phyloP scores from a whole-genome alignment of 2,797 vertebrate genomes.

The Scyliorhinus canicula region DNA sequence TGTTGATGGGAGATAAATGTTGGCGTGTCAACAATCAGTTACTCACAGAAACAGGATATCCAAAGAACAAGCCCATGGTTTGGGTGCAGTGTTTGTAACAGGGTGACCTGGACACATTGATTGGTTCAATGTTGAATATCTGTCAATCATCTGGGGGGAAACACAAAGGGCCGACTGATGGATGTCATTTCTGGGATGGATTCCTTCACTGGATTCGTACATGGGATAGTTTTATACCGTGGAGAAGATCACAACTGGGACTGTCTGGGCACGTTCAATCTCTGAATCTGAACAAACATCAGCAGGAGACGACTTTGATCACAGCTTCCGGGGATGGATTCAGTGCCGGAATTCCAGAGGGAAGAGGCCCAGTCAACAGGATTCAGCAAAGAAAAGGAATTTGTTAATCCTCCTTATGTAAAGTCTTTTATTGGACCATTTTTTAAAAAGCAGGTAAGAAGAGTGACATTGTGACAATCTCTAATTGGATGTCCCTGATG shows the following conservation, averaged over 20 bases:
- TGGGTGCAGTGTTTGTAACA: slow-evolving; percentile 71
- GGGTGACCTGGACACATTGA: neutral
- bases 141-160: slow-evolving; percentile 17
- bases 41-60: slow-evolving; percentile 66
- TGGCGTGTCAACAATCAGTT: slow-evolving; percentile 71
- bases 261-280: neutral
- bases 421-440: neutral
- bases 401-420: no score
- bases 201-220: neutral
- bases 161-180: neutral
- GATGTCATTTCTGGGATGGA: neutral
- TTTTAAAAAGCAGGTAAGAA: neutral
- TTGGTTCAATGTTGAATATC: slow-evolving; percentile 10
- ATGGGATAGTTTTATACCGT: slow-evolving; percentile 15
- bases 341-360: neutral
- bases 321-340: neutral
- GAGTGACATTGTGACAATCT: neutral
- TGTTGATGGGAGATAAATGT: slow-evolving; percentile 75
- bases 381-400: neutral
- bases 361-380: neutral
- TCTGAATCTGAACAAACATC: neutral
- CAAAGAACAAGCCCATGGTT: no score
- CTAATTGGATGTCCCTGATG: neutral
- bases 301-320: neutral
- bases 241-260: neutral